A percentile compares a stretch with the other conserved stretches of the same genome.
Evolutionary conservation across 2,797 vertebrate genomes (phyloP).

Genomic region (Pipistrellus nathusii): DNA sequence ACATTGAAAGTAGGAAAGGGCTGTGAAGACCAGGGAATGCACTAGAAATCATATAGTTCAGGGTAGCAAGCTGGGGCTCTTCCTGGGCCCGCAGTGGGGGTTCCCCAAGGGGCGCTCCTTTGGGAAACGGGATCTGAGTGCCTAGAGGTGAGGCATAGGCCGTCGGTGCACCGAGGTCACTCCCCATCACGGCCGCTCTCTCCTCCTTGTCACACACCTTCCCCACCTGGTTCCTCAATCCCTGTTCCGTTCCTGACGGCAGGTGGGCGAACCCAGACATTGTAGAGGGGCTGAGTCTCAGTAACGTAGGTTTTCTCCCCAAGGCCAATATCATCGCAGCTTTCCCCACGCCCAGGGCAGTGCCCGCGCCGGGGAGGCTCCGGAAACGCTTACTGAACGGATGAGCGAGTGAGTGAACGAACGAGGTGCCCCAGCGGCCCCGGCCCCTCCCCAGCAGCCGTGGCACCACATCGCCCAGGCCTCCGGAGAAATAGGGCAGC

Average conservation of each 20-base stretch:
- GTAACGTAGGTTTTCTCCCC: conserved; percentile 36
- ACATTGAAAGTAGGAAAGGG: not conserved
- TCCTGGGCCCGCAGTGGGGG: not conserved
- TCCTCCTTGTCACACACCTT: not conserved
- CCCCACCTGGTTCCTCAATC: not conserved
- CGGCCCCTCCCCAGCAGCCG: not conserved
- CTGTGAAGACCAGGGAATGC: not conserved
- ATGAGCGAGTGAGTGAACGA: not conserved
- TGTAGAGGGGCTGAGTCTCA: not conserved
- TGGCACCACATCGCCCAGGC: not conserved
- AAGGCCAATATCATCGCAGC: not conserved
- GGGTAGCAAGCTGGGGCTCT: not conserved
- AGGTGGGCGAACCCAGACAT: not conserved
- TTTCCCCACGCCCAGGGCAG: not conserved
- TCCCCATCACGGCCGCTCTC: not conserved
- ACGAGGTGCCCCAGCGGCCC: not conserved
- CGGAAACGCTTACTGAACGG: not conserved
- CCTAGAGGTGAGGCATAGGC: not conserved
- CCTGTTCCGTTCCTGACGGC: not conserved
- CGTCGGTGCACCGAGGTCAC: rapidly evolving
- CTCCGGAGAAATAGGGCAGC: not conserved
- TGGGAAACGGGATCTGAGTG: not conserved
- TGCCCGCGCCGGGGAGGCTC: not conserved
- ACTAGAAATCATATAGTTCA: not conserved
- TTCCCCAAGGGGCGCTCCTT: not conserved